Base-by-base conservation (phyloP, 1,140 invertebrate species). In the Drosophila ohnishii region DNA sequence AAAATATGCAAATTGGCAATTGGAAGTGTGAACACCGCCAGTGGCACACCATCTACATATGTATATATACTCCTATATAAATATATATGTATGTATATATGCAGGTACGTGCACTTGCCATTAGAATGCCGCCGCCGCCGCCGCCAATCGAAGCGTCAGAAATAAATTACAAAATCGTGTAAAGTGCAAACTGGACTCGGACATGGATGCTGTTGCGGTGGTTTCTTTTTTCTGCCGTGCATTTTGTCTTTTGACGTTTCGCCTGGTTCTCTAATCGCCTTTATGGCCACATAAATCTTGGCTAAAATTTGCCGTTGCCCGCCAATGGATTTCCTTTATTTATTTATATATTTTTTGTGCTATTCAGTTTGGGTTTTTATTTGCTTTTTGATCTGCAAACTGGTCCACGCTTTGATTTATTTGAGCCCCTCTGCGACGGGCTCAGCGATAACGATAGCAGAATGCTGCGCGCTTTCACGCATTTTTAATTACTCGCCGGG, bases 161-260 rank as follows among this genome's bases (percentile, higher is more conserved):
- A 86, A 86, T 87, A 86, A 86, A 86, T 86, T 86, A 86, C 79
- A 86, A 86, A 86, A 86, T 57, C 83, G 84, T 86, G 83, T 86
- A 86, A 86, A 88, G 83, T 86, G 83, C 79, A 87, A 76, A 83
- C 78, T 79, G 83, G 79, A 87, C 75, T 75, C 65, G 63, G 73
- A 75, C 81, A 53, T 71, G 78, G 77, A 61, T 64, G 60, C 48
- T 22, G 42, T 44, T 44, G 42, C 35, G 55, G 61, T 63, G 47
- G 47, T 40, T 66, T 16, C 44, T 64, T 74, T 19, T 65, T 79
- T 34, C 48, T 51, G 61, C 64, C 19, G 35, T 28, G 59, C 76
- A 78, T 81, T 82, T 82, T 78, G 64, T 85, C 75, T 81, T 87
- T 87, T 87, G 79, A 87, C 78, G 75, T 83, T 86, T 83, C 62